phyloP scores from a whole-genome alignment of 2,113 vertebrate species.

The Anthoscopus minutus region DNA sequence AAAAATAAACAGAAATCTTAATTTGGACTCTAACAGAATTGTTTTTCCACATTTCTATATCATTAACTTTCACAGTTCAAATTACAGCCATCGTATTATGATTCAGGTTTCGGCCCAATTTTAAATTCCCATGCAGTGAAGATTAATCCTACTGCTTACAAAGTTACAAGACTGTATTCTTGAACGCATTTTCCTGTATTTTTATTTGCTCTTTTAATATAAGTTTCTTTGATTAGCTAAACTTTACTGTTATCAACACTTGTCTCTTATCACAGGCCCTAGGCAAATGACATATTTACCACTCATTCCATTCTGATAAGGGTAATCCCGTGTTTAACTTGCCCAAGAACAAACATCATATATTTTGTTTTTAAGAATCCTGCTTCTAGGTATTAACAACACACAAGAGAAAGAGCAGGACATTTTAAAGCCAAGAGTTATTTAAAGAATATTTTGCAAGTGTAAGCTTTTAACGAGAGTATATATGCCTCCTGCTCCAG shows the following conservation, averaged over 20 bases:
- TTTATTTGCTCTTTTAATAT: conserved; percentile 68
- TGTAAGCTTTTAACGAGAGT: neutral
- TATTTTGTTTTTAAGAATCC: conserved; percentile 62
- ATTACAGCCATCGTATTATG: neutral
- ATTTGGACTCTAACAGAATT: neutral
- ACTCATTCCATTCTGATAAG: conserved; percentile 73
- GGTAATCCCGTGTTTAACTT: conserved; percentile 73
- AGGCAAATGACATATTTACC: conserved; percentile 72
- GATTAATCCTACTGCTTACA: conserved; percentile 49
- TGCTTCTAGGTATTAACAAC: conserved; percentile 65
- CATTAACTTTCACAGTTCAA: conserved; percentile 40
- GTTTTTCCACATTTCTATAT: conserved; percentile 3
- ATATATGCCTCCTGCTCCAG: neutral
- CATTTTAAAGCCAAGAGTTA: neutral
- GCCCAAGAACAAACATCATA: conserved; percentile 66
- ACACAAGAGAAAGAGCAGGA: conserved; percentile 14
- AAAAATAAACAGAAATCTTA: neutral
- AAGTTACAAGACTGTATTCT: conserved; percentile 62
- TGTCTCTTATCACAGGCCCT: conserved; percentile 67
- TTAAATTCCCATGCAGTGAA: conserved; percentile 32
- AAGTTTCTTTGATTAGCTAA: conserved; percentile 71
- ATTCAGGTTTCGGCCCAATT: conserved; percentile 1
- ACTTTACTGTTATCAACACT: conserved; percentile 69
- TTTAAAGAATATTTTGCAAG: neutral
- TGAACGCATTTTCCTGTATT: conserved; percentile 58